A percentile compares a stretch with the other conserved stretches of the same genome.
These are phyloP conservation scores for Notocelia uddmanniana DNA, from an alignment of 2,888 invertebrate genomes.

Conservation along the genomic window DNA sequence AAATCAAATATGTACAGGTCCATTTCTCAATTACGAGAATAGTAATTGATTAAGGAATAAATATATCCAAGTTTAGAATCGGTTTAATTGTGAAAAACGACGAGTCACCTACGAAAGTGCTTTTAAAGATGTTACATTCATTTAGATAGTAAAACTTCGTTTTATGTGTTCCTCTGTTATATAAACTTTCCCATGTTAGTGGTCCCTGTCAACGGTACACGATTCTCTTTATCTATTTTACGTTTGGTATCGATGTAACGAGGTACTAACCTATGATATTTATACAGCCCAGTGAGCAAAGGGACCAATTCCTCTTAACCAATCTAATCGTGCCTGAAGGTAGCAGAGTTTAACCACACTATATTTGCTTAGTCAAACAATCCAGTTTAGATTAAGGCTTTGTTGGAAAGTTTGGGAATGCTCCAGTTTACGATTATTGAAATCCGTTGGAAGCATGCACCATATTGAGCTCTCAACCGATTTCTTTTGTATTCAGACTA, in stretches of 20 bases:
- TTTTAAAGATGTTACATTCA: constrained; percentile 9
- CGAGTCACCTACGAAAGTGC: background rate
- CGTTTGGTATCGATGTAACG: constrained; percentile 7
- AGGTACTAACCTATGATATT: constrained; percentile 29
- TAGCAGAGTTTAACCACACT: constrained; percentile 27
- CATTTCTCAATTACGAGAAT: constrained; percentile 23
- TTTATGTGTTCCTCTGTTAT: constrained; percentile 16
- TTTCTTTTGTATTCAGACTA: too few species aligned
- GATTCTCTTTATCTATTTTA: constrained; percentile 13
- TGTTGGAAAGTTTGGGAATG: constrained; percentile 18
- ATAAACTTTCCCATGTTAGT: constrained; percentile 29
- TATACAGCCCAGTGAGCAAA: constrained; percentile 30
- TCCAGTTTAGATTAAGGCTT: constrained; percentile 15
- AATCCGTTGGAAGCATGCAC: background rate
- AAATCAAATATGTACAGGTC: constrained; percentile 25
- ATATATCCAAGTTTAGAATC: background rate
- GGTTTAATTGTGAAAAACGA: background rate
- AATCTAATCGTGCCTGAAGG: constrained; percentile 16
- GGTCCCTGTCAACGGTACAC: constrained; percentile 22
- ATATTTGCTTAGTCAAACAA: constrained; percentile 18
- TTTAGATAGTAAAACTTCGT: background rate
- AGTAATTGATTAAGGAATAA: constrained; percentile 1
- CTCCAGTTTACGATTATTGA: constrained; percentile 23
- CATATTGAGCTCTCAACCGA: background rate
- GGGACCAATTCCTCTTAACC: constrained; percentile 19